Base-by-base conservation (phyloP, 2,888 invertebrate genomes). In the Hirudinaria manillensis region DNA sequence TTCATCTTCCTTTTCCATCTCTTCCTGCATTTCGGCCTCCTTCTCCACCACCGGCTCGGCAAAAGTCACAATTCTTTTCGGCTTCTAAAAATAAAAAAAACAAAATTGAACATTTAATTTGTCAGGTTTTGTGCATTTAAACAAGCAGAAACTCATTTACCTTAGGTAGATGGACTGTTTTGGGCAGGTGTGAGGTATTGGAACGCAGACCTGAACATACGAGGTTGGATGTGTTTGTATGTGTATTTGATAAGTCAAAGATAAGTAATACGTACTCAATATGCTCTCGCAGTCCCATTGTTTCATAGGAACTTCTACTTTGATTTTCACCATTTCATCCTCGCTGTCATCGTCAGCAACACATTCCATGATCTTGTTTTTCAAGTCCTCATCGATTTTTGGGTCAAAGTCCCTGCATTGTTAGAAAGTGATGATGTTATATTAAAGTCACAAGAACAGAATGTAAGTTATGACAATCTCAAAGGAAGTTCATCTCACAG, bases 321-420 rank as follows among this genome's bases (percentile, higher is more conserved):
- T 61, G 24, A 61, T 61, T 61, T 61, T 29, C 24, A 61, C 61
- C 24, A 61, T 24, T 29, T 61, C 61, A 24, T 61, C 61, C n/a
- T 61, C 29, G 29, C 29, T 29, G 29, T 61, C 61, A 45, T 45
- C 45, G 1, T 61, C 61, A 29, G 24, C 29, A 24, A 61, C 29
- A 61, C 61, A 61, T 27, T 29, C 61, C 6, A 61, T 24, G 61
- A 27, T 27, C 61, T 61, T 61, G 24, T 16, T 24, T 61, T 24
- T 29, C 24, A 24, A 27, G 61, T 29, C 61, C 10, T 61, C 29
- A 61, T 24, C 24, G 10, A 61, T 29, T 61, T 61, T 4, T 27
- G 29, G 29, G 10, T 61, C 61, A 45, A 45, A 45, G 6, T 61
- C 19, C 61, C 61, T 61, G n/a, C 6, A 24, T 21, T 61, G 24